These are phyloP conservation scores for Phyllotreta striolata DNA, from an alignment of 2,888 invertebrate genomes.

Conservation along the genomic window DNA sequence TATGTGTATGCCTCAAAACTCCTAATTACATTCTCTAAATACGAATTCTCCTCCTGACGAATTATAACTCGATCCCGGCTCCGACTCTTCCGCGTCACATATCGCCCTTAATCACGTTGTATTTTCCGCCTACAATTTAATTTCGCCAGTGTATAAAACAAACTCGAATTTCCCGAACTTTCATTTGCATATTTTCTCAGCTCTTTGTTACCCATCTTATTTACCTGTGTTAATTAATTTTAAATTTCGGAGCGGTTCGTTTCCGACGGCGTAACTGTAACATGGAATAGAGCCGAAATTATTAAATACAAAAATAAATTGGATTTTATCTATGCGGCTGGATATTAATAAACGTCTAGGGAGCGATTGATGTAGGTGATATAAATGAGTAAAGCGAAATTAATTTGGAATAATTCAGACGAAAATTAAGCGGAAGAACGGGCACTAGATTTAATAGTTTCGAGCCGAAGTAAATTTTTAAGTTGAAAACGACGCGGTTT, in stretches of 20 bases:
- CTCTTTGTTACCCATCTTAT: slow-evolving; percentile 6
- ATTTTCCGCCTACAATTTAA: slow-evolving; percentile 13
- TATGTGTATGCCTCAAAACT: slow-evolving; percentile 11
- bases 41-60: slow-evolving; percentile 17
- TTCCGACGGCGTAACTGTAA: background rate
- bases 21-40: slow-evolving; percentile 24
- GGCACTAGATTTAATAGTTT: slow-evolving; percentile 24
- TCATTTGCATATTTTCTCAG: slow-evolving; percentile 10
- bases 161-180: slow-evolving; percentile 6
- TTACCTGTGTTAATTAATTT: slow-evolving; percentile 13
- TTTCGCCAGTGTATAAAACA: slow-evolving; percentile 1
- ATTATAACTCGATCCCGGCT: slow-evolving; percentile 6
- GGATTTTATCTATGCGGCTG: too few relatives aligned
- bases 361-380: too few relatives aligned
- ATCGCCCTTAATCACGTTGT: slow-evolving; percentile 16
- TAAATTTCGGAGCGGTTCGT: background rate
- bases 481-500: slow-evolving; percentile 29
- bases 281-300: too few relatives aligned
- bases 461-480: slow-evolving; percentile 31
- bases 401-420: too few relatives aligned
- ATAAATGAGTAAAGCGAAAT: too few relatives aligned
- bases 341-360: too few relatives aligned
- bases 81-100: slow-evolving; percentile 17
- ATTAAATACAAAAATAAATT: too few relatives aligned
- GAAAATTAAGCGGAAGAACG: too few relatives aligned